Evolutionary conservation across 2,888 invertebrate species (phyloP), one percentile per base, ranked within the genome.

Genomic region (Callosobruchus maculatus): DNA sequence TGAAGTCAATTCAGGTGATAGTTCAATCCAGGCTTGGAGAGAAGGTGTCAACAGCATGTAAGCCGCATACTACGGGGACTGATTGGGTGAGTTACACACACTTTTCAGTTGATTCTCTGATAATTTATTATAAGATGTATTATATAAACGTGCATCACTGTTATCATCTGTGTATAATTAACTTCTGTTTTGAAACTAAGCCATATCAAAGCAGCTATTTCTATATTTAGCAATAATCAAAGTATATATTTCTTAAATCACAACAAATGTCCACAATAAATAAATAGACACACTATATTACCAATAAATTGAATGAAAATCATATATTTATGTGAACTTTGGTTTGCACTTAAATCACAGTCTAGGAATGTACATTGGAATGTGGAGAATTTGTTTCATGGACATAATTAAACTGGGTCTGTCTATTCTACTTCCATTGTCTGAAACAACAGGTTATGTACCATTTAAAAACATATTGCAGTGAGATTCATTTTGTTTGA

Each of bases 1-100:
- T 95, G 75, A 97, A 97, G 88, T 92, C 95, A 73, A 93, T 95
- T 49, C 97, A 97, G 88, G 93, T 97, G 71, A 95, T 98, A 73
- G 95, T 98, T 21, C 97, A 97, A 87, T 96, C 97, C 73, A 91
- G 98, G 81, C 91, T 96, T 76, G 97, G 97, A 22, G 94, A 95
- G 83, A 96, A 95, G 87, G 92, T 95, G 72, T 91, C 92, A 84
- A 94, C 95, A 0, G 91, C 92, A 82, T 95, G 94, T 80, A 95
- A 94, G 86, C 92, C 94, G 5, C 89, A 92, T 80, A 91, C 94
- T 4, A 90, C 93, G 66, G 94, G 94, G 75, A 92, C 93, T 22
- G 96, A 96, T 87, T 97, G 97, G 94, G 93, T 93, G 89, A 89
- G 88, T 84, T 71, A 30, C 70, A 72, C 7, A 20, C 31, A 20